Evolutionary conservation across 2,113 vertebrate genomes (phyloP).

Genomic region (Telmatochromis bifrenatus): DNA sequence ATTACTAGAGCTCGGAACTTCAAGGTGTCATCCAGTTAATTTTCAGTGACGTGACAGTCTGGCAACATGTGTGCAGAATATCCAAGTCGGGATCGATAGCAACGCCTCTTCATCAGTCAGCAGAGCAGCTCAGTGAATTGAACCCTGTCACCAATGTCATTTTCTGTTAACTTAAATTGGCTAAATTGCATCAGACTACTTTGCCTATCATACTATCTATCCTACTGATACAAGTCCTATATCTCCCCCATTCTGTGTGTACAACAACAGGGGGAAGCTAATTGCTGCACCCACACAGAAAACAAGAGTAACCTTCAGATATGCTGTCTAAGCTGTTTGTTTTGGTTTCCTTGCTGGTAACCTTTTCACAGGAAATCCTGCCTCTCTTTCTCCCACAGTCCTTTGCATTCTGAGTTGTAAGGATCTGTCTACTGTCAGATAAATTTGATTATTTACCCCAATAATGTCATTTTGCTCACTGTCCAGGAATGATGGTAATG

Average conservation of each 20-base stretch:
- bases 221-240: neutral
- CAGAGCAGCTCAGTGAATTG: neutral
- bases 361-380: slow-evolving; percentile 1
- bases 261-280: neutral
- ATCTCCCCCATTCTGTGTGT: neutral
- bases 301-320: slow-evolving; percentile 21
- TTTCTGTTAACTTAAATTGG: slow-evolving; percentile 29
- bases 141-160: slow-evolving; percentile 34
- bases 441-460: neutral
- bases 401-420: neutral
- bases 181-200: slow-evolving; percentile 9
- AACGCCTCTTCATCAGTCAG: neutral
- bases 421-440: neutral
- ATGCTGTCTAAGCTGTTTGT: slow-evolving; percentile 23
- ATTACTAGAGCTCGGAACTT: neutral
- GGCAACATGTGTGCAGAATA: neutral
- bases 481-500: neutral
- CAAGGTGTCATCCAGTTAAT: slow-evolving; percentile 38
- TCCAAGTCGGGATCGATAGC: slow-evolving; percentile 10
- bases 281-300: neutral
- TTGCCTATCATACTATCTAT: slow-evolving; percentile 11
- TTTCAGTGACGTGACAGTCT: slow-evolving; percentile 2
- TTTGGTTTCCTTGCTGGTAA: neutral
- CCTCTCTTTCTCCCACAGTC: neutral
- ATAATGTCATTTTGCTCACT: neutral